Evolutionary conservation across 2,113 vertebrate genomes (phyloP), one percentile per base, ranked within the genome.

Genomic region (Dipodomys stephensi): DNA sequence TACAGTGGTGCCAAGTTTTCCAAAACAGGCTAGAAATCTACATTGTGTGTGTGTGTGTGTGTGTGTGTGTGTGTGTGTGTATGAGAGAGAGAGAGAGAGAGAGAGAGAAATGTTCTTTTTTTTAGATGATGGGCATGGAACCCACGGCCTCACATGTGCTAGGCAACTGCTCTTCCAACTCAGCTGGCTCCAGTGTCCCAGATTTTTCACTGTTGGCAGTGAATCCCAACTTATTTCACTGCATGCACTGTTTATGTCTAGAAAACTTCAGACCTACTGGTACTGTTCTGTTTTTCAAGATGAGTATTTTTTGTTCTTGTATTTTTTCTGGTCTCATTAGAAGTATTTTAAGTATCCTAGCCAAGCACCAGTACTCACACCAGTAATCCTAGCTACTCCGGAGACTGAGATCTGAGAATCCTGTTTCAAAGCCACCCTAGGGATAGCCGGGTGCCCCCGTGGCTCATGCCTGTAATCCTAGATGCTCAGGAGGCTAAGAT

Each of bases 261-360:
- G 49, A 69, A 88, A 22, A 25, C 35, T 86, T 90, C 57, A 23
- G 68, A 76, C 39, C 85, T 69, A 7, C 49, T n/a, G 25, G 46
- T 71, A 16, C 57, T 71, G 28, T 91, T 93, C 57, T 94, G 4
- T 30, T 89, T 87, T 81, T 83, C 72, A 73, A 67, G 35, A 20
- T 12, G 6, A 88, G 72, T 73, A 16, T 93, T 80, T 87, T 68
- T 81, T 87, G 76, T 83, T 74, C 68, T 68, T 85, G 20, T 64
- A 67, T 86, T 85, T 78, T 39, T 39, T 83, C 49, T 93, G 74
- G 68, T 90, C 65, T 94, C 89, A 67, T 49, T 22, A 60, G 72
- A 86, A 69, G 76, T 28, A 23, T 91, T 87, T 13, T 62, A 83
- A 96, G 49, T 49, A 49, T 49, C 49, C 49, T 49, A 49, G 49